These are phyloP conservation scores for Pionites leucogaster DNA, from an alignment of 2,113 vertebrate genomes.

Conservation along the genomic window DNA sequence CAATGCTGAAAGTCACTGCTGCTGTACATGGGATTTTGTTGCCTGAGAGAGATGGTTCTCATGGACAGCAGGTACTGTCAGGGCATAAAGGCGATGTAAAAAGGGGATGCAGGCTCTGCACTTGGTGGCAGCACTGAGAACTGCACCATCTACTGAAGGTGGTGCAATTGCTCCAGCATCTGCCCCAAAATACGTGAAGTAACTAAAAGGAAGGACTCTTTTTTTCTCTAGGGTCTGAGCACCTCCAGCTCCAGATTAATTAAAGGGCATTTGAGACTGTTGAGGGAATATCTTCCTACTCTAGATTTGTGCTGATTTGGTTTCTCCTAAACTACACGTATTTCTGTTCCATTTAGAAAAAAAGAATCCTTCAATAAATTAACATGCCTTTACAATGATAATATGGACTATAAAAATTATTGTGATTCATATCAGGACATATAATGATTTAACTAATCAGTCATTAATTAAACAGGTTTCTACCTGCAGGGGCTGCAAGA, in stretches of 20 bases:
- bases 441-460: slow-evolving; percentile 69
- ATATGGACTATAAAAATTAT: slow-evolving; percentile 62
- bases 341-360: slow-evolving; percentile 3
- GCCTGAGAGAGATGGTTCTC: not conserved
- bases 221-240: not conserved
- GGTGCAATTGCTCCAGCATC: not conserved
- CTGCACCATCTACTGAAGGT: not conserved
- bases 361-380: slow-evolving; percentile 54
- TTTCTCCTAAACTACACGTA: not conserved
- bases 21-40: not conserved
- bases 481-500: slow-evolving; percentile 56
- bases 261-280: not conserved
- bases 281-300: not conserved
- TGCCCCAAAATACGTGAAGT: not conserved
- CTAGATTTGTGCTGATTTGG: not conserved
- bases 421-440: slow-evolving; percentile 65
- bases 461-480: slow-evolving; percentile 72
- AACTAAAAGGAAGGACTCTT: not conserved
- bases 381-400: slow-evolving; percentile 77
- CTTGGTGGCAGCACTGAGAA: not conserved
- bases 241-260: not conserved
- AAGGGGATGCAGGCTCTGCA: not conserved
- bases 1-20: not conserved
- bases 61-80: not conserved
- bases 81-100: not conserved